Conservation (phyloP, 2,797 vertebrate genomes). For the Phaenicophaeus curvirostris region DNA sequence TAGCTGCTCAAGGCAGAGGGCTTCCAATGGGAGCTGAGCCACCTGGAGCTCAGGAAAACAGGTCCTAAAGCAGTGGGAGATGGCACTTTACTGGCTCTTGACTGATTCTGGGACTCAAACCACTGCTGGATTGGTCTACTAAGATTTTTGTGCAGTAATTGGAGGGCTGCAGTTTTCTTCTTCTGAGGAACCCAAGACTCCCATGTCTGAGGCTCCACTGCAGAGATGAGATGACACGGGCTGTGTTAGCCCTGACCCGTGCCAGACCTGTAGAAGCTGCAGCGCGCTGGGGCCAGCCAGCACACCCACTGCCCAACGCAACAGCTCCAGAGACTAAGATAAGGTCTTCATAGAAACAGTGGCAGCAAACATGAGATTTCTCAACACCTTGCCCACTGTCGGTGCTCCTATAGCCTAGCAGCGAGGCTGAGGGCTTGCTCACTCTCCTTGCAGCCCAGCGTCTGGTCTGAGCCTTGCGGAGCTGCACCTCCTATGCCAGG, state of each 20-base stretch:
- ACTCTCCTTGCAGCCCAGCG: background rate
- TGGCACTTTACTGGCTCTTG: background rate
- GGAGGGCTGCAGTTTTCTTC: background rate
- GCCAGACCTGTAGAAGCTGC: background rate
- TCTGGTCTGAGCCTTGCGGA: background rate
- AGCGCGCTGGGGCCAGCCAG: background rate
- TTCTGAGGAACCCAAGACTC: background rate
- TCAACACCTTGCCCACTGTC: background rate
- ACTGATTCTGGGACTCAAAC: background rate
- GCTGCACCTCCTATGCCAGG: background rate
- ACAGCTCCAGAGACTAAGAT: background rate
- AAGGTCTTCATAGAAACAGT: background rate
- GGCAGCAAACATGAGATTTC: background rate
- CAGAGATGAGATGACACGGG: rapidly evolving
- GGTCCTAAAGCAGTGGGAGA: constrained; percentile 13
- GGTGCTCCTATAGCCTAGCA: background rate
- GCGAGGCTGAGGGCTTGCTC: background rate
- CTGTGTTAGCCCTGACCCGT: background rate
- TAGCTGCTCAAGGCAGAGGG: background rate
- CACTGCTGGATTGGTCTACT: background rate
- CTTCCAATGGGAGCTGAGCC: background rate
- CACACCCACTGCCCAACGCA: rapidly evolving
- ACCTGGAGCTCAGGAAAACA: constrained; percentile 42
- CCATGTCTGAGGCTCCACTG: background rate
- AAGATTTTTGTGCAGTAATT: background rate